Percentiles rank a stretch among this genome's conserved stretches.
Conservation (phyloP, 2,797 vertebrate species). For the Mastacembelus armatus region DNA sequence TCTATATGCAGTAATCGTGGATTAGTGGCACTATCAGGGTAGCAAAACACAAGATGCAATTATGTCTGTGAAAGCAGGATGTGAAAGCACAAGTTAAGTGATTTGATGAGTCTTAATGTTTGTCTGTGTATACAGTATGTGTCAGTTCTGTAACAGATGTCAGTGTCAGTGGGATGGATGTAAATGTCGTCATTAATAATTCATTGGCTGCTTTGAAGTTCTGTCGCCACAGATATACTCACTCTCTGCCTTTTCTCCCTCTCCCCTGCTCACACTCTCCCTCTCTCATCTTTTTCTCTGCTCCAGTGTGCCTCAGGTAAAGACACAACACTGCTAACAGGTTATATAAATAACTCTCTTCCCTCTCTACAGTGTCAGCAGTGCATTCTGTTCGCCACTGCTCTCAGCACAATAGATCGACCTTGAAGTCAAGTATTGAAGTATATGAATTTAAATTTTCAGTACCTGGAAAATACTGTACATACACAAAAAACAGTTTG, state of each 20-base stretch:
- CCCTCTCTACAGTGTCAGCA: no score
- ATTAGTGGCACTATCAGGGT: neutral
- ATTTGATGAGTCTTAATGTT: neutral
- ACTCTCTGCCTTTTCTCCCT: neutral
- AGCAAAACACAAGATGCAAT: no score
- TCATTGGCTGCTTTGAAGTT: slow-evolving; percentile 12
- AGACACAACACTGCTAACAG: slow-evolving; percentile 22
- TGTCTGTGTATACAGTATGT: neutral
- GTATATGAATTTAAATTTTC: no score
- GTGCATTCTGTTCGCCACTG: slow-evolving; percentile 20
- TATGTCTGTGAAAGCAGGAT: no score
- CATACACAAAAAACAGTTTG: neutral
- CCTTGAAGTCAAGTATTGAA: slow-evolving; percentile 16
- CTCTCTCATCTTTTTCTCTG: neutral
- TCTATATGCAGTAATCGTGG: no score
- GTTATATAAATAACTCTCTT: slow-evolving; percentile 34
- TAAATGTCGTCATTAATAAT: slow-evolving; percentile 27
- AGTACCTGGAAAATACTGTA: slow-evolving; percentile 5
- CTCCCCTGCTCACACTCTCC: no score
- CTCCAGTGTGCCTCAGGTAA: neutral
- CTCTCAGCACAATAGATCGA: slow-evolving; percentile 10
- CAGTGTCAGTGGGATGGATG: no score
- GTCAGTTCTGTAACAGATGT: neutral
- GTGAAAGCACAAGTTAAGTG: neutral
- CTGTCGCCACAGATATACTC: neutral